These are phyloP conservation scores for Vanacampus margaritifer DNA, from an alignment of 2,113 vertebrate genomes.

Conservation along the genomic window DNA sequence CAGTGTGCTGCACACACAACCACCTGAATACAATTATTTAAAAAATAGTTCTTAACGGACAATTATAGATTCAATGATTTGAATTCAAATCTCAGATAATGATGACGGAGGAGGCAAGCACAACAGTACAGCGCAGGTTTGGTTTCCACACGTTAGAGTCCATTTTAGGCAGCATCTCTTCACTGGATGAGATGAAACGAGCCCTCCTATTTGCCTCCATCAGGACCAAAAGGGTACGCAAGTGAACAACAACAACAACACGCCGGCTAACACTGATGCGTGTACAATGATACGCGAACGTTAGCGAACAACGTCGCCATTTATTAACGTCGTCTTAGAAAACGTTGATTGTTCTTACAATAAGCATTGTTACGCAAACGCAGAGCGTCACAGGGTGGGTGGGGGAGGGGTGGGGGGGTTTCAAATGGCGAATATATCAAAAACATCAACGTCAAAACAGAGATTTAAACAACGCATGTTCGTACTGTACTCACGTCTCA, in stretches of 20 bases:
- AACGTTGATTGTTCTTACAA: not conserved
- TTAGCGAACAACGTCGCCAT: not conserved
- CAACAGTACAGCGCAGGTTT: slow-evolving; percentile 16
- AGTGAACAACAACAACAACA: slow-evolving; percentile 8
- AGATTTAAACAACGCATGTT: not conserved
- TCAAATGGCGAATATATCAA: not conserved
- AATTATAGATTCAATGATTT: not conserved
- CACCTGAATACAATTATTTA: slow-evolving; percentile 34
- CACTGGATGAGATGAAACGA: slow-evolving; percentile 37
- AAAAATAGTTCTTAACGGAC: not conserved
- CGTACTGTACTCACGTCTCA: slow-evolving; percentile 56
- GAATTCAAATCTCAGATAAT: not conserved
- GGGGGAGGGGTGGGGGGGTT: too few relatives aligned
- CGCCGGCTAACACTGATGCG: not conserved
- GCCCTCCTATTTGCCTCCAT: slow-evolving; percentile 25
- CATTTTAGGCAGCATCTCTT: slow-evolving; percentile 51
- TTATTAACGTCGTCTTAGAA: not conserved
- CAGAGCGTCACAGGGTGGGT: too few relatives aligned
- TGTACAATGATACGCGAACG: not conserved
- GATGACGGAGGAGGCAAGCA: not conserved
- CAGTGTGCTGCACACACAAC: slow-evolving; percentile 28
- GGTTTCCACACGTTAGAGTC: slow-evolving; percentile 38
- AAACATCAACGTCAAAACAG: not conserved
- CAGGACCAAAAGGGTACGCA: slow-evolving; percentile 32
- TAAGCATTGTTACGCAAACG: not conserved